A percentile compares a stretch with the other conserved stretches of the same genome.
These are phyloP conservation scores for Melierax canorus DNA, from an alignment of 2,113 vertebrate species.

Conservation along the genomic window DNA sequence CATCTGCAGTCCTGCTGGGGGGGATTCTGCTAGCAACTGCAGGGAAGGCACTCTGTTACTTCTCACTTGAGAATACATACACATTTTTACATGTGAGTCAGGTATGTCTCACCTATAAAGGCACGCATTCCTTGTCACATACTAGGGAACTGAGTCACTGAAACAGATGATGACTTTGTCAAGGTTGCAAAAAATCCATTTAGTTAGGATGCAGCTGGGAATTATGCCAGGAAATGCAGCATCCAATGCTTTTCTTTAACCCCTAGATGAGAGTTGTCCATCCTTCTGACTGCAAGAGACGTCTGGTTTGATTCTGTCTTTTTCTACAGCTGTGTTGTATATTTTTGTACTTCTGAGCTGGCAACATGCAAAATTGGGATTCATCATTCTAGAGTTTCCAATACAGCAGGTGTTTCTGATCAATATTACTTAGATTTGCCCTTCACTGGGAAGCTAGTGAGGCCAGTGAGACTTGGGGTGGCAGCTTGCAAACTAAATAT, in stretches of 20 bases:
- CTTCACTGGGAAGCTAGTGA: neutral
- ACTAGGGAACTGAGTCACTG: neutral
- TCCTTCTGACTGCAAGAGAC: neutral
- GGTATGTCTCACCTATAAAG: neutral
- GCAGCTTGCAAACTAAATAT: neutral
- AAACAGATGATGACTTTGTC: neutral
- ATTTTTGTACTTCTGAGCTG: neutral
- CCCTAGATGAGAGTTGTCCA: neutral
- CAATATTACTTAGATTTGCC: neutral
- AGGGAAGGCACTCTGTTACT: neutral
- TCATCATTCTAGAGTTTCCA: neutral
- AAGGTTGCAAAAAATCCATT: neutral
- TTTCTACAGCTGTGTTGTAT: neutral
- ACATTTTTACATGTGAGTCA: neutral
- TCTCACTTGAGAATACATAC: neutral
- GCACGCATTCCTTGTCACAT: neutral
- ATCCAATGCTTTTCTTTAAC: neutral
- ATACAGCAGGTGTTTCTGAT: neutral
- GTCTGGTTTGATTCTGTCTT: neutral
- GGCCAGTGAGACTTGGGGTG: neutral
- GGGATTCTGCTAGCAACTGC: neutral
- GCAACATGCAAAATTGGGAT: neutral
- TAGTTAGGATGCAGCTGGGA: neutral
- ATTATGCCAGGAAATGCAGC: neutral
- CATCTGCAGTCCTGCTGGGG: neutral